Conservation (phyloP, 2,113 vertebrate genomes). For the Tenrec ecaudatus region DNA sequence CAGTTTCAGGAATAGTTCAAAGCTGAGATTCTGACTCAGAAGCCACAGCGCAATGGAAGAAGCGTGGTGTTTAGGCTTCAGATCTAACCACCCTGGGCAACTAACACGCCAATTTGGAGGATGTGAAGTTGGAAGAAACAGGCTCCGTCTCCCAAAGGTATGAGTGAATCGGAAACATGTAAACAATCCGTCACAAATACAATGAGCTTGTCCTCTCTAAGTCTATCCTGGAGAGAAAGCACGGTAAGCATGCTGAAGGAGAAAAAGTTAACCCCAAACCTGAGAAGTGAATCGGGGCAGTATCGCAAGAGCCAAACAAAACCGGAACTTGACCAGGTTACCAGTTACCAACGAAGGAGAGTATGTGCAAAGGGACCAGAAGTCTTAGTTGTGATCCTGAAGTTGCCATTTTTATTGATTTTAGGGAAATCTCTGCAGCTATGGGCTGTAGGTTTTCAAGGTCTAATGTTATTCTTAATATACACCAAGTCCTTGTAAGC, state of each 20-base stretch:
- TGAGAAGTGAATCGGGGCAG: not conserved
- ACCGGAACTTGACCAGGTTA: not conserved
- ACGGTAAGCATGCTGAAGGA: not conserved
- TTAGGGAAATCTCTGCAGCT: not conserved
- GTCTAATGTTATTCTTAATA: conserved; percentile 41
- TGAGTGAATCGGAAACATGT: conserved; percentile 7
- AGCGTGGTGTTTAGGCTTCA: not conserved
- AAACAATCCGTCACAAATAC: conserved; percentile 1
- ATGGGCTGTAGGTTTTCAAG: not conserved
- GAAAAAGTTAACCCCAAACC: not conserved
- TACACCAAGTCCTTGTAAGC: conserved; percentile 13
- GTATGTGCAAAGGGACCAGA: not conserved
- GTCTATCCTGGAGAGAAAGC: not conserved
- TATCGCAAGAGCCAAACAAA: not conserved
- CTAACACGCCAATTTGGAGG: not conserved
- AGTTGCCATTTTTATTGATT: not conserved
- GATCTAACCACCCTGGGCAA: conserved; percentile 38
- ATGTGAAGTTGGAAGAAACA: conserved; percentile 45
- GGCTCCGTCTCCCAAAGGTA: not conserved
- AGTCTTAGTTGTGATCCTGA: not conserved
- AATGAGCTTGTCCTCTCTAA: not conserved
- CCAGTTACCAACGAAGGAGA: not conserved
- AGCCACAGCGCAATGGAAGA: not conserved
- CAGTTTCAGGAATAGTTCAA: conserved; percentile 68
- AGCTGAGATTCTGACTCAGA: conserved; percentile 51